phyloP scores from a whole-genome alignment of 2,113 vertebrate genomes.

The Pelmatolapia mariae region DNA sequence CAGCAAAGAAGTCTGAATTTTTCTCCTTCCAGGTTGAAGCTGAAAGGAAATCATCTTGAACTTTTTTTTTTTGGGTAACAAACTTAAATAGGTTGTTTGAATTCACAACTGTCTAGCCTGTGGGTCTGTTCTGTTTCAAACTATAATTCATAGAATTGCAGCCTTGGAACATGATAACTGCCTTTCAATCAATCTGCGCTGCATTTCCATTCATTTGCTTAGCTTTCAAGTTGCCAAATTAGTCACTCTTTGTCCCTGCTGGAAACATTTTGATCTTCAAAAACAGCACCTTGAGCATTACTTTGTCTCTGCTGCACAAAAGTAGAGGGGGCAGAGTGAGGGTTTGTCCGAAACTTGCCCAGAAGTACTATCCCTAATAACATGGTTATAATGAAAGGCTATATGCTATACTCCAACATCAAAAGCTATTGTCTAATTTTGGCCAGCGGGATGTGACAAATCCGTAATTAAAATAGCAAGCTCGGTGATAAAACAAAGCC shows the following conservation, averaged over 20 bases:
- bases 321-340: neutral
- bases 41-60: neutral
- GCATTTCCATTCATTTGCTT: constrained; percentile 14
- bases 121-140: constrained; percentile 7
- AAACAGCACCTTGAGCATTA: constrained; percentile 47
- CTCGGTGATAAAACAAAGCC: constrained; percentile 68
- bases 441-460: constrained; percentile 59
- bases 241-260: constrained; percentile 31
- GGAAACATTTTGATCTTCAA: constrained; percentile 46
- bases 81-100: constrained; percentile 29
- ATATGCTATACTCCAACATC: constrained; percentile 37
- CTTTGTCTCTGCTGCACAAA: constrained; percentile 25
- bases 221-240: constrained; percentile 31
- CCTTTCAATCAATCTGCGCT: constrained; percentile 42
- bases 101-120: neutral
- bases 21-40: neutral
- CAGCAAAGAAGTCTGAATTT: neutral
- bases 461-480: constrained; percentile 71
- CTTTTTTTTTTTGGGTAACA: neutral
- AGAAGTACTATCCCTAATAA: constrained; percentile 49
- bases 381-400: constrained; percentile 45
- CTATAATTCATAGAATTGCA: constrained; percentile 31
- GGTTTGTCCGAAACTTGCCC: constrained; percentile 3
- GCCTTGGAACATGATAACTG: neutral
- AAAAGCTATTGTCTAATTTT: constrained; percentile 64